Conservation (phyloP, 2,888 invertebrate genomes). For the Diplolepis rosae region DNA sequence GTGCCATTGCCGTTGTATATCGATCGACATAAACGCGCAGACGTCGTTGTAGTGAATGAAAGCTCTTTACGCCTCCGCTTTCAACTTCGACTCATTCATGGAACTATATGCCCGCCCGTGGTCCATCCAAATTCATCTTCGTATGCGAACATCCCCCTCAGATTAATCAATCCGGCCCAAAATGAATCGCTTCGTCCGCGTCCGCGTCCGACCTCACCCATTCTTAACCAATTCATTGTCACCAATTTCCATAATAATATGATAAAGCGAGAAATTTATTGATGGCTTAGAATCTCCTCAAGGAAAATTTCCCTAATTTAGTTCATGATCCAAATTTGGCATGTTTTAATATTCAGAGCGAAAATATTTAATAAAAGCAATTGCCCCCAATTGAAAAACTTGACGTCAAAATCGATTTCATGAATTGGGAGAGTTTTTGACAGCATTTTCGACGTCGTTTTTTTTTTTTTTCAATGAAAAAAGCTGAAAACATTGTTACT, state of each 20-base stretch:
- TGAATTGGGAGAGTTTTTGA: too few species aligned
- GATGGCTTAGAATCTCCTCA: neutral
- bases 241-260: neutral
- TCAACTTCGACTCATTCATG: slow-evolving; percentile 60
- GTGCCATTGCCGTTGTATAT: slow-evolving; percentile 61
- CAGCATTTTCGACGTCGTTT: too few species aligned
- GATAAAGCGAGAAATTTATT: neutral
- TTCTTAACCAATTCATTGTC: neutral
- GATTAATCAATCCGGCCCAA: slow-evolving; percentile 33
- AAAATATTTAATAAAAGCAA: too few species aligned
- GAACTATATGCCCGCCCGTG: slow-evolving; percentile 52
- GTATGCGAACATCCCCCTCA: slow-evolving; percentile 25
- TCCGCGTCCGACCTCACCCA: slow-evolving; percentile 13
- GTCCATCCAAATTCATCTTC: slow-evolving; percentile 39
- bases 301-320: neutral
- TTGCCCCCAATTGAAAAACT: too few species aligned
- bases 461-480: neutral
- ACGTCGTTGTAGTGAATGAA: slow-evolving; percentile 64
- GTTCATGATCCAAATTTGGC: neutral
- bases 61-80: slow-evolving; percentile 57
- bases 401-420: too few species aligned
- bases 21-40: slow-evolving; percentile 59
- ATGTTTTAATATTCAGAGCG: neutral
- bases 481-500: neutral
- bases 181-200: slow-evolving; percentile 14